phyloP scores from a whole-genome alignment of 2,113 vertebrate species.

The Heterochromis multidens region DNA sequence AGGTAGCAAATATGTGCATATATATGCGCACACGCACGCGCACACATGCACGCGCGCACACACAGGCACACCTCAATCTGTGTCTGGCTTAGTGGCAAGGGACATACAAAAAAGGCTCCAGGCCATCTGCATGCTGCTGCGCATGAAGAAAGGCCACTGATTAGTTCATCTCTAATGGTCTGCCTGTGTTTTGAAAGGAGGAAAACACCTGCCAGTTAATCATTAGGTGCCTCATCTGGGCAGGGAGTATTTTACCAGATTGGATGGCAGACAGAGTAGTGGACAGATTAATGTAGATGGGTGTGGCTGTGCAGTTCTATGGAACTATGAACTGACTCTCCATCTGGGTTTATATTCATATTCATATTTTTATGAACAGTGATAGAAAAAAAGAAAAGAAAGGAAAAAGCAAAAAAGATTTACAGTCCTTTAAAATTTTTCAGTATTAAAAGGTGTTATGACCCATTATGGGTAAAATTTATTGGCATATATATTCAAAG shows the following conservation, averaged over 20 bases:
- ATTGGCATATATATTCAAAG: neutral
- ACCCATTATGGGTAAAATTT: neutral
- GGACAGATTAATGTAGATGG: neutral
- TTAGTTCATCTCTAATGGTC: slow-evolving; percentile 29
- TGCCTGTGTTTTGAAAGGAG: neutral
- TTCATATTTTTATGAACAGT: neutral
- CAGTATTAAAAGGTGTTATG: neutral
- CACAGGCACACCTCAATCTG: slow-evolving; percentile 19
- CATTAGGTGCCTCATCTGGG: slow-evolving; percentile 47
- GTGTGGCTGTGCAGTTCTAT: neutral
- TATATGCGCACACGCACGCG: neutral
- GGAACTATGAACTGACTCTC: neutral
- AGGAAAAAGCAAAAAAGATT: neutral
- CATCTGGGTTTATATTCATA: neutral
- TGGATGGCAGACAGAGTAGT: neutral
- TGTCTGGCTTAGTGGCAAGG: neutral
- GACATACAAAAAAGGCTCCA: slow-evolving; percentile 22
- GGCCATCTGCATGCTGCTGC: slow-evolving; percentile 54
- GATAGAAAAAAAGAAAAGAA: neutral
- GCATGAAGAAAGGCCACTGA: slow-evolving; percentile 25
- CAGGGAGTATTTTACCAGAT: slow-evolving; percentile 9
- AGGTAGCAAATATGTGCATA: neutral
- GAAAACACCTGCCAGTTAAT: slow-evolving; percentile 56
- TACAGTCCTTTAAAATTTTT: neutral
- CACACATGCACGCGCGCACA: neutral